Conservation (phyloP, 2,888 invertebrate genomes). For the Tenthredo amoena region DNA sequence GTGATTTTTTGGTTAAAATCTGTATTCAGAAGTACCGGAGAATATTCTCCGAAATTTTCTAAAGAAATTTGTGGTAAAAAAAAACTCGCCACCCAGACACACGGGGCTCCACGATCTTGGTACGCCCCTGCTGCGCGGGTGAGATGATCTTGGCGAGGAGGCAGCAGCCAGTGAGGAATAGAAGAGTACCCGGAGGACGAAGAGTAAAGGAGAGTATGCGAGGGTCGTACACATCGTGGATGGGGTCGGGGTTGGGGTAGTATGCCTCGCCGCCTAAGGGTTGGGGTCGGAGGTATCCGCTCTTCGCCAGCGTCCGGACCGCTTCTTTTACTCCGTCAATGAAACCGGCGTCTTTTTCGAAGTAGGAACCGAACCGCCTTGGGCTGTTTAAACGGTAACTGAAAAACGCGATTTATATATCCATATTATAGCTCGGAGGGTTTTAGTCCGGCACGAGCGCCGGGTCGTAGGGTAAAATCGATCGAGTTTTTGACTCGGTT, state of each 20-base stretch:
- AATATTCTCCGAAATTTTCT: background rate
- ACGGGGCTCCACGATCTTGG: background rate
- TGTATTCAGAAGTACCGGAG: background rate
- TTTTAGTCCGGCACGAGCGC: background rate
- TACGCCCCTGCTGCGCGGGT: constrained; percentile 46
- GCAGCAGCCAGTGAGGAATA: constrained; percentile 15
- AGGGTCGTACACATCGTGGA: constrained; percentile 13
- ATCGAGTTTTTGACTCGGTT: background rate
- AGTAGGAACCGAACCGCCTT: background rate
- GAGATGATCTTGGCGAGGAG: constrained; percentile 47
- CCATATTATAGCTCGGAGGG: background rate
- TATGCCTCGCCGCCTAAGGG: background rate
- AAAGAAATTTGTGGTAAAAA: background rate
- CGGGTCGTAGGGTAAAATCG: background rate
- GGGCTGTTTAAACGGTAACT: constrained; percentile 10
- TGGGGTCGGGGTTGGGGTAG: background rate
- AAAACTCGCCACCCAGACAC: background rate
- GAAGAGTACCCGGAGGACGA: constrained; percentile 20
- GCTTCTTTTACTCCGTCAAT: constrained; percentile 27
- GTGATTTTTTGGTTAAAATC: too few relatives aligned
- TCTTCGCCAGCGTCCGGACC: background rate
- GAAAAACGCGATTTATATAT: constrained; percentile 8
- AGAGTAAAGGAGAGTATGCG: constrained; percentile 18
- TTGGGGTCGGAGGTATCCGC: constrained; percentile 10
- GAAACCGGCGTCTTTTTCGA: constrained; percentile 36